These are phyloP conservation scores for Stegophylla sp. DNA, from an alignment of 2,888 invertebrate species.

Conservation along the genomic window DNA sequence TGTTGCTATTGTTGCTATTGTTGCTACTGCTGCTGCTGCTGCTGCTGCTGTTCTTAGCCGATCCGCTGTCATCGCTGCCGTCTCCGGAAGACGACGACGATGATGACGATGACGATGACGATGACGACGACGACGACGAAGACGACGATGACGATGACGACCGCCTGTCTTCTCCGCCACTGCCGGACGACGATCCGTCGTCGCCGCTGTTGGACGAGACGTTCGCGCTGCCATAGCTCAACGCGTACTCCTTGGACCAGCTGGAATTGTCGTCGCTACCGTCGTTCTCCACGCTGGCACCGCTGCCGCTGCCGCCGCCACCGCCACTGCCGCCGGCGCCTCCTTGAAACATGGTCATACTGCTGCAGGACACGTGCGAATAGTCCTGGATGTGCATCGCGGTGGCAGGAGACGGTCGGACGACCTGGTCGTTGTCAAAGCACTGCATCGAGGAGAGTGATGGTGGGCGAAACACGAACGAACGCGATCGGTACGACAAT, in stretches of 20 bases:
- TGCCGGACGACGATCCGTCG: constrained; percentile 24
- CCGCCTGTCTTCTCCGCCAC: too few relatives aligned
- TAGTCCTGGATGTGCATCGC: background rate
- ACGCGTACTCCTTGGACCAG: constrained; percentile 5
- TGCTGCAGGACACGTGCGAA: background rate
- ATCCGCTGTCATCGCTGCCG: background rate
- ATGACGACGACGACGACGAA: too few relatives aligned
- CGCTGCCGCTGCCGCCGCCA: background rate
- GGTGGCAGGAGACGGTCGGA: too few relatives aligned
- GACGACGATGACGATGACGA: too few relatives aligned
- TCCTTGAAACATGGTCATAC: background rate
- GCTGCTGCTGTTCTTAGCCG: background rate
- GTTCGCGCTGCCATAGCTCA: constrained; percentile 45
- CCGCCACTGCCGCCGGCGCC: background rate
- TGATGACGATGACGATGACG: too few relatives aligned
- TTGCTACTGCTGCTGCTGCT: background rate
- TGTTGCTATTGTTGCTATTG: background rate
- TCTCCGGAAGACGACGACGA: background rate
- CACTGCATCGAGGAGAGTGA: background rate
- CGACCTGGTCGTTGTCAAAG: background rate
- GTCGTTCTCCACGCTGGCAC: background rate
- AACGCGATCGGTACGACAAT: too few relatives aligned
- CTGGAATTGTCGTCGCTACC: background rate
- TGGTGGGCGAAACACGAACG: too few relatives aligned
- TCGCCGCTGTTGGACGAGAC: constrained; percentile 24